phyloP scores from a whole-genome alignment of 2,113 vertebrate species.

The Urocynchramus pylzowi region DNA sequence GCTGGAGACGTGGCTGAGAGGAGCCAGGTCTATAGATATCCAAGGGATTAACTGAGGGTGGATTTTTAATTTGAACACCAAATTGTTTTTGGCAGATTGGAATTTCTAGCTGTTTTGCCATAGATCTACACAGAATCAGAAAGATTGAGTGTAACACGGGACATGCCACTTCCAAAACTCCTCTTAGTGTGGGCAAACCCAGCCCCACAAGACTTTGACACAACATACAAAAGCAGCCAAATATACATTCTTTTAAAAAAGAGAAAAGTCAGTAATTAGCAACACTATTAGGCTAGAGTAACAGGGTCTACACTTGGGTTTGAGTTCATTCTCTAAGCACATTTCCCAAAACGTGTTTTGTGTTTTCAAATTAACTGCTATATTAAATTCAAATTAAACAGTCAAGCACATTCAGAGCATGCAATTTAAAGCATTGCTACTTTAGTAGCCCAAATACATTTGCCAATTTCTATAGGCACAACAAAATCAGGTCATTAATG shows the following conservation, averaged over 20 bases:
- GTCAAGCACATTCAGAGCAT: background rate
- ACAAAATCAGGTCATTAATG: background rate
- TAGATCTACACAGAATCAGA: background rate
- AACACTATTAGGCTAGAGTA: background rate
- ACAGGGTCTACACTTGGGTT: background rate
- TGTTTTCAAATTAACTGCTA: background rate
- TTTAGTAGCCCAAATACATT: background rate
- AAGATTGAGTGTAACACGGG: background rate
- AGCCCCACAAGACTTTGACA: background rate
- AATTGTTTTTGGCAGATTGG: background rate
- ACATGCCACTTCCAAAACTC: background rate
- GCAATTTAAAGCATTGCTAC: background rate
- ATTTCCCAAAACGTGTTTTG: background rate
- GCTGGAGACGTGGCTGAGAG: background rate
- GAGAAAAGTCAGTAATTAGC: background rate
- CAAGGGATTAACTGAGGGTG: background rate
- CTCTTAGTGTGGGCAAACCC: background rate
- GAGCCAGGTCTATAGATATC: background rate
- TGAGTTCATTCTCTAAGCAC: background rate
- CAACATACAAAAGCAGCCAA: background rate
- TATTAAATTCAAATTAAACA: slow-evolving; percentile 6
- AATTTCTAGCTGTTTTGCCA: background rate
- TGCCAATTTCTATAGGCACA: background rate
- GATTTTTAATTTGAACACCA: background rate
- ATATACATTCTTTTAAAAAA: background rate